phyloP scores from a whole-genome alignment of 1,140 invertebrate genomes.

The Riptortus pedestris region DNA sequence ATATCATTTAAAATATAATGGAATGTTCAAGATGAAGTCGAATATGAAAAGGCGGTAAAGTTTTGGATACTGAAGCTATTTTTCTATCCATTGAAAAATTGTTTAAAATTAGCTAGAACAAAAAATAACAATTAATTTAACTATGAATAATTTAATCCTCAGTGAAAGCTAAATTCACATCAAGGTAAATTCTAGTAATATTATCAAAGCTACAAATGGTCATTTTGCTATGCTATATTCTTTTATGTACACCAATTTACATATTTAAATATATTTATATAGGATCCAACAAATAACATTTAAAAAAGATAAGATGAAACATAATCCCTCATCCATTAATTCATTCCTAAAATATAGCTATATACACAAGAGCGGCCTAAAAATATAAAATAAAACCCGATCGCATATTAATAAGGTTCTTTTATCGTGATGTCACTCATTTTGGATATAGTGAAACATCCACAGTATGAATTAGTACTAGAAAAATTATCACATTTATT shows the following conservation, averaged over 20 bases:
- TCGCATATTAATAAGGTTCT: too few relatives aligned
- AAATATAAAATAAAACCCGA: too few relatives aligned
- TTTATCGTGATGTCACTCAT: background rate
- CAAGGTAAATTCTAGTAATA: background rate
- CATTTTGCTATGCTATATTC: background rate
- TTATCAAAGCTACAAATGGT: conserved; percentile 7
- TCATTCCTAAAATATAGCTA: too few relatives aligned
- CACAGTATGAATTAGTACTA: background rate
- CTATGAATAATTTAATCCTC: conserved; percentile 7
- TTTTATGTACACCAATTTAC: background rate
- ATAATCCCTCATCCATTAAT: too few relatives aligned
- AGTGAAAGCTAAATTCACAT: background rate
- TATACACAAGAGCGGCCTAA: too few relatives aligned
- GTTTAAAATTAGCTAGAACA: too few relatives aligned
- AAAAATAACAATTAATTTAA: too few relatives aligned
- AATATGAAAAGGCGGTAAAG: too few relatives aligned
- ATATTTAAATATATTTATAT: background rate
- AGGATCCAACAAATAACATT: conserved; percentile 1
- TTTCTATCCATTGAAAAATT: too few relatives aligned
- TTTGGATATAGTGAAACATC: background rate
- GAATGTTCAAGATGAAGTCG: too few relatives aligned
- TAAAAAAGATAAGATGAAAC: background rate
- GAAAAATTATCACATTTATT: conserved; percentile 4
- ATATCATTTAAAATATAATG: too few relatives aligned
- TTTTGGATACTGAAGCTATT: too few relatives aligned